A percentile compares a stretch with the other conserved stretches of the same genome.
Conservation (phyloP, 1,140 invertebrate genomes). For the Hermetia illucens region DNA sequence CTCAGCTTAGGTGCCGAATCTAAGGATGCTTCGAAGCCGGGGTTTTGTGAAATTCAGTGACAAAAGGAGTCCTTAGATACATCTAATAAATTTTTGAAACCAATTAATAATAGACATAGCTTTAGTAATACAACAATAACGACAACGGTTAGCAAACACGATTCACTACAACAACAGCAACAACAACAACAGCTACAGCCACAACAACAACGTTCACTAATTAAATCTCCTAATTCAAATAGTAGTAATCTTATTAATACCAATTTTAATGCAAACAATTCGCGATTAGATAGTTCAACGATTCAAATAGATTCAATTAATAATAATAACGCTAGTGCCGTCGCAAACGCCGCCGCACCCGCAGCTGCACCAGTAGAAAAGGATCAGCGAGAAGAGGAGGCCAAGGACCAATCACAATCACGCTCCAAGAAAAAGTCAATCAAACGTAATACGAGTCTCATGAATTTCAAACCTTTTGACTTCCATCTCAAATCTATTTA, state of each 20-base stretch:
- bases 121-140: slow-evolving; percentile 30
- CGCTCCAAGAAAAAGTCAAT: slow-evolving; percentile 2
- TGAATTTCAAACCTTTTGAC: slow-evolving; percentile 27
- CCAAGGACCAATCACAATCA: not conserved
- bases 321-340: slow-evolving; percentile 12
- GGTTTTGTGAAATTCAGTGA: slow-evolving; percentile 58
- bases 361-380: not conserved
- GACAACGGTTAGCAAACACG: slow-evolving; percentile 31
- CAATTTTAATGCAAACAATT: slow-evolving; percentile 3
- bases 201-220: slow-evolving; percentile 8
- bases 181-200: slow-evolving; percentile 12
- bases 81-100: slow-evolving; percentile 33
- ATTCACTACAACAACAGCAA: slow-evolving; percentile 20
- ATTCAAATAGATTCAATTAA: slow-evolving; percentile 22
- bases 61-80: slow-evolving; percentile 38
- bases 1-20: slow-evolving; percentile 34
- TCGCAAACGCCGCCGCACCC: not conserved
- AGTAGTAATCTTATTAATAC: slow-evolving; percentile 5
- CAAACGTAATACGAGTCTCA: slow-evolving; percentile 14
- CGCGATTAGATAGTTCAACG: slow-evolving; percentile 10
- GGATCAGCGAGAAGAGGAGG: no score
- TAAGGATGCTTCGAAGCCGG: slow-evolving; percentile 41
- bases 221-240: slow-evolving; percentile 3
- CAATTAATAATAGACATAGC: slow-evolving; percentile 32
- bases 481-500: slow-evolving; percentile 27